Base-by-base conservation (phyloP, 2,797 vertebrate species). In the Gouania willdenowi region DNA sequence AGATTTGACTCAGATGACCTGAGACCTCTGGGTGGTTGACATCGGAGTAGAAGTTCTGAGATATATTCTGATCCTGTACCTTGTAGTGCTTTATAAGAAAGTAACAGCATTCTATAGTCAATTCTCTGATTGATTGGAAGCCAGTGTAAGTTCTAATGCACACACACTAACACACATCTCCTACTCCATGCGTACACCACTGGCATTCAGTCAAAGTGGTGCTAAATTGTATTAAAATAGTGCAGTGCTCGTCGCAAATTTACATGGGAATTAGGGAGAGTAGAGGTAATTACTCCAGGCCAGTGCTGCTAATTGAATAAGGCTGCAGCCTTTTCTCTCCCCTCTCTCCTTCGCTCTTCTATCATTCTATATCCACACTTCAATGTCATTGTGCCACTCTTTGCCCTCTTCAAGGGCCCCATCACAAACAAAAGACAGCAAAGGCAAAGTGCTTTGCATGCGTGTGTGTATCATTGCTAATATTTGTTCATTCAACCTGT, bases 201-300 rank as follows among this genome's bases (percentile, higher is more conserved):
- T 85, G 81, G 75, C 84, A 80, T 71, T 61, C 61, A 71, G 71
- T 84, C 78, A 84, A 84, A 79, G 69, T 75, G 81, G 56, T 19
- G 61, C 68, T 80, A 82, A 88, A 87, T 86, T 77, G 76, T 71
- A 88, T 87, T 87, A 87, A 85, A 85, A 87, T 74, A 79, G 82
- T 82, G 81, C 83, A 77, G 79, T 38, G 72, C 78, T 84, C 49
- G 69, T 83, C 25, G 66, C 79, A 82, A 86, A 88, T 88, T 84
- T 87, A 81, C 82, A 86, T 83, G 76, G 42, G 82, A 86, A 86
- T 87, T 81, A 86, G 81, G 77, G 71, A 82, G 77, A 82, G 85
- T 81, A 79, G 74, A 74, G 58, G 82, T 85, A 86, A 88, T 88
- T 84, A 87, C 83, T 77, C 63, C 5, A 25, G 75, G 84, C 79